Evolutionary conservation across 2,888 invertebrate genomes (phyloP).

Genomic region (Lycophotia porphyrea): DNA sequence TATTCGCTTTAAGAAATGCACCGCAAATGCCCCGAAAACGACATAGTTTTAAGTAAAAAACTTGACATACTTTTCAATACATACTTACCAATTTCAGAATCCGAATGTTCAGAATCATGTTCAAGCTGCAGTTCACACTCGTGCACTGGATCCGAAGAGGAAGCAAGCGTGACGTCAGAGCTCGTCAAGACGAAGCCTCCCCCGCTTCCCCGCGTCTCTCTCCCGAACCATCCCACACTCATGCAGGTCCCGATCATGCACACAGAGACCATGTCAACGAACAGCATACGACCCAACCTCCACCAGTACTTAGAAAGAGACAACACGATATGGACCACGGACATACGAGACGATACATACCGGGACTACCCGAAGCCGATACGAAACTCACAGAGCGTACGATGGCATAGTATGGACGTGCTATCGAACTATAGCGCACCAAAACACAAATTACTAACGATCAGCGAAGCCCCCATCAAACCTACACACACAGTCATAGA

Average conservation of each 20-base stretch:
- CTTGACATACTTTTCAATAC: not conserved
- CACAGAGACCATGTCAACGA: conserved; percentile 77
- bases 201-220: conserved; percentile 75
- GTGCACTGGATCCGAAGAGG: conserved; percentile 78
- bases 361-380: conserved; percentile 74
- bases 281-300: conserved; percentile 83
- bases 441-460: conserved; percentile 67
- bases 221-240: conserved; percentile 73
- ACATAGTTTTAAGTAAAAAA: not conserved
- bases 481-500: conserved; percentile 69
- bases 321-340: conserved; percentile 84
- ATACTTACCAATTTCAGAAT: conserved; percentile 84
- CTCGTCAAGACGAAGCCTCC: conserved; percentile 77
- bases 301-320: conserved; percentile 87
- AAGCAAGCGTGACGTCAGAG: conserved; percentile 72
- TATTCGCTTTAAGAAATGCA: not conserved
- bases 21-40: not conserved
- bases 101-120: conserved; percentile 93
- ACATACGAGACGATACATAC: conserved; percentile 74
- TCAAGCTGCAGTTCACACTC: conserved; percentile 90
- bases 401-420: conserved; percentile 81
- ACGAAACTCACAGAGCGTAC: conserved; percentile 70
- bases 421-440: conserved; percentile 66
- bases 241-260: conserved; percentile 79
- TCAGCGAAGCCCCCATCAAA: conserved; percentile 66